Percentiles rank a stretch among this genome's conserved stretches.
Evolutionary conservation across 2,113 vertebrate species (phyloP).

Genomic region (Micromys minutus): DNA sequence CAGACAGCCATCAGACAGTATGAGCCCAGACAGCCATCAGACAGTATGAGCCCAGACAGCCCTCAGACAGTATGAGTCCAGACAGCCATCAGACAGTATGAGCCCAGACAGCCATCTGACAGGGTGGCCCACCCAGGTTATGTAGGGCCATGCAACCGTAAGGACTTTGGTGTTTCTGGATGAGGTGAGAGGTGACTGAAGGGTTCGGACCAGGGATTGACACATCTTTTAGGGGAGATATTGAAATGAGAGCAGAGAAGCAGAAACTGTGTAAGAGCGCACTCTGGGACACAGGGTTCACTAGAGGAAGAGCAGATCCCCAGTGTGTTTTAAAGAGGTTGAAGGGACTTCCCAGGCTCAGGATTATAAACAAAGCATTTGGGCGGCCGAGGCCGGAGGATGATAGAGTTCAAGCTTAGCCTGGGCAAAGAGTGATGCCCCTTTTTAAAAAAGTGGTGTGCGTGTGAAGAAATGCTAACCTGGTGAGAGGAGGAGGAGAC

Average conservation of each 20-base stretch:
- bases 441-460: too few relatives aligned
- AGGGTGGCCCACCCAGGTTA: background rate
- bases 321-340: background rate
- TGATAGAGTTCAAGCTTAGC: background rate
- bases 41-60: too few relatives aligned
- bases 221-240: background rate
- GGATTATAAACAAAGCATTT: background rate
- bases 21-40: too few relatives aligned
- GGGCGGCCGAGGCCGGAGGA: background rate
- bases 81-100: too few relatives aligned
- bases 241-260: background rate
- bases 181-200: background rate
- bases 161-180: background rate
- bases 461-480: too few relatives aligned
- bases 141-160: accelerated
- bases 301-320: background rate
- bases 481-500: too few relatives aligned
- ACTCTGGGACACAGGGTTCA: background rate
- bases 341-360: background rate
- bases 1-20: too few relatives aligned
- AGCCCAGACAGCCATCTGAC: too few relatives aligned
- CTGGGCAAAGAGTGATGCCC: background rate
- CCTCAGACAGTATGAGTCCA: too few relatives aligned
- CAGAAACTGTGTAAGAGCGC: background rate
- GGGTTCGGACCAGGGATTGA: background rate